Evolutionary conservation across 1,140 invertebrate genomes (phyloP), one percentile per base, ranked within the genome.

Genomic region (Sesamia nonagrioides): DNA sequence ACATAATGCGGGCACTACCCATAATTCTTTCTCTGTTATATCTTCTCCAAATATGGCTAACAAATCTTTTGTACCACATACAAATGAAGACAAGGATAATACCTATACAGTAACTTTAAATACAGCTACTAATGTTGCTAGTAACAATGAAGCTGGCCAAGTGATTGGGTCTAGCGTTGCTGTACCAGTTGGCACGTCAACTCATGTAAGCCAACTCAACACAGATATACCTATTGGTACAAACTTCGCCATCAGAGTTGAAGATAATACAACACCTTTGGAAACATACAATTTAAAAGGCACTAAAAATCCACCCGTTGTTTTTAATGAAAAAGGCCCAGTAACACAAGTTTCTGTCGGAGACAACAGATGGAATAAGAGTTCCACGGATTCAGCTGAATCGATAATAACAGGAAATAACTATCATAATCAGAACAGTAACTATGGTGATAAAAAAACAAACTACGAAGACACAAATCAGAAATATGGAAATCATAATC

Each of bases 171-270:
- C 91, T 15, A 94, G 90, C 79, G 84, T 93, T 17, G 80, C 90
- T 21, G 88, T 91, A 42, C 86, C 92, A 33, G 77, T 93, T 42
- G 88, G 81, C 6, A 85, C 85, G 21, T 85, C 85, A 42, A 71
- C 84, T 33, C 86, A 89, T 73, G 88, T 84, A 84, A 88, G 85
- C 7, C 85, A 88, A 83, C 81, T 92, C 27, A 95, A 95, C 82
- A 89, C 95, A 40, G 90, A 95, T 78, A 95, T 95, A 77, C 93
- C 94, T 54, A 95, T 95, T 72, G 91, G 91, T 37, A 95, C 93
- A 15, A 95, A 95, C 75, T 93, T 95, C 85, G 95, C 94, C 69
- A 95, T 95, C 68, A 89, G 89, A 86, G 95, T 95, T 15, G 94
- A 95, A 88, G 93, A 94, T 84, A 89, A 88, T 78, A 79, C 84